Evolutionary conservation across 2,888 invertebrate genomes (phyloP), one percentile per base, ranked within the genome.

Genomic region (Anaspis maculata): DNA sequence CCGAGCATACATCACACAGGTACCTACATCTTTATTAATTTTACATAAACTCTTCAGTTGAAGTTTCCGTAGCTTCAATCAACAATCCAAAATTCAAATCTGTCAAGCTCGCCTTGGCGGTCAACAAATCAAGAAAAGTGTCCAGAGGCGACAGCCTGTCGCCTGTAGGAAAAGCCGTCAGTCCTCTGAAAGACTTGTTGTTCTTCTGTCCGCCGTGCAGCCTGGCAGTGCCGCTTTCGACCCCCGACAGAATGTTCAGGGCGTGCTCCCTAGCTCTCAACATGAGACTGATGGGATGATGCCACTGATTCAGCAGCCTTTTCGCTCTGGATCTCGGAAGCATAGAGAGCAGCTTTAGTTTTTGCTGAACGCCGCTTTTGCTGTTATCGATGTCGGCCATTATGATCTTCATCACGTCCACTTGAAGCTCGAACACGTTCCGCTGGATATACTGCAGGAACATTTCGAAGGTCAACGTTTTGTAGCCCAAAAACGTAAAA

Each of bases 71-170:
- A 9, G 88, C 85, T 64, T 89, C 88, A 48, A 88, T 86, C 26
- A 89, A 72, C 39, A 89, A 71, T 51, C 85, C 86, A 62, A 89
- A 86, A 64, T 89, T 88, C 49, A 89, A 66, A 56, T 89, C 88
- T 41, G 84, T 80, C 39, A 88, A 73, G 59, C 83, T 88, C 9
- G 88, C 88, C 68, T 89, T 89, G 4, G 88, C 89, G 1, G 88
- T 88, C 24, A 89, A 69, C 36, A 89, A 69, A 63, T 88, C 86
- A 37, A 89, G 68, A 59, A 89, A 88, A 3, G 87, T 87, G 58
- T 89, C 87, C 43, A 89, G 67, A 0, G 89, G 86, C 3, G 87
- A 85, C 10, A 76, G 69, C 33, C 77, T 74, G 56, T 84, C 83
- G 15, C 76, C 77, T 2, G 80, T 77, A 4, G 81, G 80, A 46